Percentiles rank a stretch among this genome's conserved stretches.
Conservation (phyloP, 2,797 vertebrate species). For the Pipistrellus pipistrellus region DNA sequence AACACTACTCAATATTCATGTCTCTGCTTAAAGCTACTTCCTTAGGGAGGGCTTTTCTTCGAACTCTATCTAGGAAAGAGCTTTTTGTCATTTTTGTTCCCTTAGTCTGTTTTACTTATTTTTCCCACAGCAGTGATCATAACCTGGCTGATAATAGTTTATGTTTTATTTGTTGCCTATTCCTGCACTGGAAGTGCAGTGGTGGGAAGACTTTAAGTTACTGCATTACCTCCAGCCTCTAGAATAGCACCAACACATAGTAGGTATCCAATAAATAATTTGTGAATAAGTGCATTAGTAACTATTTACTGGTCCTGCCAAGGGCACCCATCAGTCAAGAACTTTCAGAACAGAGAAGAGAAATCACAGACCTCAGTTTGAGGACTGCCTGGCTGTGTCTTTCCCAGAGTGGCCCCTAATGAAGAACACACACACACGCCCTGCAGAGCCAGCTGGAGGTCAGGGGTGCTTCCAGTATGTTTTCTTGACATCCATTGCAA, state of each 20-base stretch:
- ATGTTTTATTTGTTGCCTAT: not conserved
- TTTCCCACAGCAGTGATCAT: not conserved
- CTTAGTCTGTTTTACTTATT: not conserved
- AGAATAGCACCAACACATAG: not conserved
- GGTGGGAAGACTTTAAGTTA: not conserved
- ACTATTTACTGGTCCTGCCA: not conserved
- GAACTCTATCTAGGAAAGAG: not conserved
- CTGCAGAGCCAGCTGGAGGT: not conserved
- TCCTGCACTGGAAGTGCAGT: not conserved
- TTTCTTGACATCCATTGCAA: not conserved
- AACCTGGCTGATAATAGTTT: not conserved
- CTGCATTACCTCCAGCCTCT: not conserved
- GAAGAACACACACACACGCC: not conserved
- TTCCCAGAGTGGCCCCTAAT: not conserved
- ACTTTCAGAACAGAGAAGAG: not conserved
- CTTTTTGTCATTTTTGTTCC: not conserved
- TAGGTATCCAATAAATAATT: not conserved
- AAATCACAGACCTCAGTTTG: not conserved
- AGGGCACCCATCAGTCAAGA: not conserved
- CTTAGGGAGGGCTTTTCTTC: conserved; percentile 28
- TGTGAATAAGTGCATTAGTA: not conserved
- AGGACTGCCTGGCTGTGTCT: not conserved
- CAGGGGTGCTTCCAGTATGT: not conserved
- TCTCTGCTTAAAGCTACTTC: not conserved
- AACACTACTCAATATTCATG: not conserved